Percentiles rank a stretch among this genome's conserved stretches.
phyloP scores from a whole-genome alignment of 92 coral and sea anemone species.

The Muricea muricata region DNA sequence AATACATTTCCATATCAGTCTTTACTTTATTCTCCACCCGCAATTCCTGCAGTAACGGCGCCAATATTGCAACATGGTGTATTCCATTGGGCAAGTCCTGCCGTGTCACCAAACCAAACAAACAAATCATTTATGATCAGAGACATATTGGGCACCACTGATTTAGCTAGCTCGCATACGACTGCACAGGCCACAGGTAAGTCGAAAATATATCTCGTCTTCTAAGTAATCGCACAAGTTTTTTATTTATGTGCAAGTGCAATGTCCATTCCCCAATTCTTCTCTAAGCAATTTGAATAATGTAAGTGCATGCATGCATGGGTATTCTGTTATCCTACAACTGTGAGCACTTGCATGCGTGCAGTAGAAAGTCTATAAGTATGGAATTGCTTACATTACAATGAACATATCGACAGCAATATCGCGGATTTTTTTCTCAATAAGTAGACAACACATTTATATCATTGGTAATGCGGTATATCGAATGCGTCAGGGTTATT shows the following conservation, averaged over 20 bases:
- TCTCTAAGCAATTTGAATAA: too few species aligned
- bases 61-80: not conserved
- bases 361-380: too few species aligned
- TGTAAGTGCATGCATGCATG: too few species aligned
- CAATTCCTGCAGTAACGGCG: not conserved
- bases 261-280: too few species aligned
- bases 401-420: not conserved
- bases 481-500: not conserved
- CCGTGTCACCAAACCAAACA: not conserved
- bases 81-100: not conserved
- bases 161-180: not conserved
- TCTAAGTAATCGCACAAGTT: not conserved
- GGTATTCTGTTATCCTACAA: too few species aligned
- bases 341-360: too few species aligned
- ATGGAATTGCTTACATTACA: too few species aligned
- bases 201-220: not conserved
- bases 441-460: not conserved
- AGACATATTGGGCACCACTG: not conserved
- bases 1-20: not conserved
- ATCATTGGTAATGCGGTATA: not conserved
- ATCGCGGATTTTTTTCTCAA: not conserved
- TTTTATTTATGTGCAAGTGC: not conserved
- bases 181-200: slow-evolving; percentile 1
- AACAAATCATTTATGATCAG: slow-evolving; percentile 17
- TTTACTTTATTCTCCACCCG: not conserved